phyloP scores from a whole-genome alignment of 2,113 vertebrate genomes.

The Festucalex cinctus region DNA sequence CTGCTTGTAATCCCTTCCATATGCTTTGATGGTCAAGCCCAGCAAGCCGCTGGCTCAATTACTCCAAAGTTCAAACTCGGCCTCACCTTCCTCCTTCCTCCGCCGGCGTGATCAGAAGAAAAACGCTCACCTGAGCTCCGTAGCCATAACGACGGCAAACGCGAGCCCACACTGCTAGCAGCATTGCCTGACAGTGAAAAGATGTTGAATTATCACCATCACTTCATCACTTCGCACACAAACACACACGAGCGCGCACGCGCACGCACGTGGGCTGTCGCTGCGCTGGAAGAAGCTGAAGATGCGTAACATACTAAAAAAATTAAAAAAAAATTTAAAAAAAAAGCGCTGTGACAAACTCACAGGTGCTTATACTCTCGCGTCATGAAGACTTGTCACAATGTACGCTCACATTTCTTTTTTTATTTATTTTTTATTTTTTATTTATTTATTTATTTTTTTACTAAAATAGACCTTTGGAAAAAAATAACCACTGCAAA shows the following conservation, averaged over 20 bases:
- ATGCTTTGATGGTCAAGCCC: not conserved
- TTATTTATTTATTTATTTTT: too few species aligned
- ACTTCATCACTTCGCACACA: constrained; percentile 41
- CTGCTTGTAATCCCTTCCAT: not conserved
- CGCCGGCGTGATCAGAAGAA: constrained; percentile 18
- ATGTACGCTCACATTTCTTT: constrained; percentile 1
- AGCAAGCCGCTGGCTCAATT: constrained; percentile 29
- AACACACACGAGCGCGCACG: constrained; percentile 15
- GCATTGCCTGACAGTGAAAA: constrained; percentile 42
- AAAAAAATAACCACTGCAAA: not conserved
- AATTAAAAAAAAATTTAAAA: too few species aligned
- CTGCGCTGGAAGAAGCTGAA: constrained; percentile 45
- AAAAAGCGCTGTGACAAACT: constrained; percentile 16
- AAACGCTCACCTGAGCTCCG: constrained; percentile 44
- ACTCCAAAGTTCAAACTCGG: constrained; percentile 50
- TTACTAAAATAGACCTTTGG: too few species aligned
- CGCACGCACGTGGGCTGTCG: constrained; percentile 32
- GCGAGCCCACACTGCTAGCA: constrained; percentile 31
- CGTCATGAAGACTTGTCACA: constrained; percentile 24
- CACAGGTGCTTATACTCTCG: constrained; percentile 4
- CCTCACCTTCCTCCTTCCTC: constrained; percentile 14
- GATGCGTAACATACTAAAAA: constrained; percentile 22
- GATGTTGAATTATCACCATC: constrained; percentile 57
- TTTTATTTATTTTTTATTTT: too few species aligned
- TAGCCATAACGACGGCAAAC: constrained; percentile 31